These are phyloP conservation scores for Pangasius krempfi DNA, from an alignment of 2,797 vertebrate genomes.

Conservation along the genomic window DNA sequence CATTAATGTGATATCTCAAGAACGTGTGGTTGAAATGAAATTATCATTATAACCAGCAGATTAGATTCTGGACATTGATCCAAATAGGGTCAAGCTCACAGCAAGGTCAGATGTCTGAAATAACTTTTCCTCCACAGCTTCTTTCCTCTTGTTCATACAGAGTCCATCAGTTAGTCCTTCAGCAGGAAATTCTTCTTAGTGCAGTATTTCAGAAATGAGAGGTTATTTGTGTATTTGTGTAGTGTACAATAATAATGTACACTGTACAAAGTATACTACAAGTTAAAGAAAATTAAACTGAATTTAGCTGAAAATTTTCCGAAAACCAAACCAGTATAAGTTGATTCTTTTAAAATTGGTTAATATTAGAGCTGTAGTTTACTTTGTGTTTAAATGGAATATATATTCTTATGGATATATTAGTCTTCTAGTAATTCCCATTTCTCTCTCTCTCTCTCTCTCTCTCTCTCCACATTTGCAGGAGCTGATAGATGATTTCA, in stretches of 20 bases:
- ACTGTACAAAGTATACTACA: not conserved
- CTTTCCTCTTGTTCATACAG: not conserved
- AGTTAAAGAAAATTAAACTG: not conserved
- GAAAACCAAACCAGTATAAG: not conserved
- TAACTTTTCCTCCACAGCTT: not conserved
- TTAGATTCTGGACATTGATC: not conserved
- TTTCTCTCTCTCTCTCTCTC: not conserved
- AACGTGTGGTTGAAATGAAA: not conserved
- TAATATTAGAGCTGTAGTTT: not conserved
- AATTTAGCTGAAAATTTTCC: not conserved
- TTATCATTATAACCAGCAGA: not conserved
- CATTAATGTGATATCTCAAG: not conserved
- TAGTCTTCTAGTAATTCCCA: not conserved
- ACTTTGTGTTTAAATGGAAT: not conserved
- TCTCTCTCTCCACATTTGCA: slow-evolving; percentile 56
- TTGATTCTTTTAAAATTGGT: not conserved
- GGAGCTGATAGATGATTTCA: slow-evolving; percentile 98
- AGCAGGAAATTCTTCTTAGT: not conserved
- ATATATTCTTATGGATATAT: not conserved
- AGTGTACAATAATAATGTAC: not conserved
- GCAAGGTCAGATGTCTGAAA: not conserved
- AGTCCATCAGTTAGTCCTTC: not conserved
- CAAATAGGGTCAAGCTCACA: not conserved
- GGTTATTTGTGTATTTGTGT: not conserved
- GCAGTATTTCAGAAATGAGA: not conserved